Evolutionary conservation across 1,140 invertebrate genomes (phyloP), one percentile per base, ranked within the genome.

Genomic region (Papilio machaon): DNA sequence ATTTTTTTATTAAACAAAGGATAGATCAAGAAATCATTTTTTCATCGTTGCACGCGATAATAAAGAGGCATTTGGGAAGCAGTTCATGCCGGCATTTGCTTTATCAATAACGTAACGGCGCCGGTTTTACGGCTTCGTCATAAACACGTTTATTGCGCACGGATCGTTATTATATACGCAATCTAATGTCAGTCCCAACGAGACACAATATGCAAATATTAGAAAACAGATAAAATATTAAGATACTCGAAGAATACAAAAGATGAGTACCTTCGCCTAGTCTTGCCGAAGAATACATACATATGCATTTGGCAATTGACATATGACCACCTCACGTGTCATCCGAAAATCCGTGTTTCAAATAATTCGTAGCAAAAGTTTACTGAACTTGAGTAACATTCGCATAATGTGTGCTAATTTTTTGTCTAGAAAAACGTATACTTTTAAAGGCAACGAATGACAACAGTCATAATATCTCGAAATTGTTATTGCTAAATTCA

Each of bases 121-220:
- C 13, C 23, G 23, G 64, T 70, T 70, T 70, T 70, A 70, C 64
- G 64, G 13, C 64, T 70, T 70, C 64, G 64, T 35, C 30, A 70
- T 70, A 70, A 70, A 70, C 64, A 38, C 23, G 11, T 70, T 70
- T 35, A 70, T 30, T 70, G 23, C 64, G 64, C 64, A 70, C 30
- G 13, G 64, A 70, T 70, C 64, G 30, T 70, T 38, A 70, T 70
- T 35, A 70, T 35, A 38, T 38, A 70, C 23, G 30, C 11, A 35
- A 30, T 70, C 19, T 30, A 70, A 35, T 35, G 64, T 70, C 64
- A 70, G 38, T 11, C 23, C 15, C 64, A 64, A 64, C 23, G 30
- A 70, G 64, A 11, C 9, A 11, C 3, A 43, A 43, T 43, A 64
- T 30, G 15, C 15, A 52, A 52, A 52, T 13, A 52, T 52, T 52